Evolutionary conservation across 23 tunicate species (phyloP).

Genomic region (Botrylloides violaceus): DNA sequence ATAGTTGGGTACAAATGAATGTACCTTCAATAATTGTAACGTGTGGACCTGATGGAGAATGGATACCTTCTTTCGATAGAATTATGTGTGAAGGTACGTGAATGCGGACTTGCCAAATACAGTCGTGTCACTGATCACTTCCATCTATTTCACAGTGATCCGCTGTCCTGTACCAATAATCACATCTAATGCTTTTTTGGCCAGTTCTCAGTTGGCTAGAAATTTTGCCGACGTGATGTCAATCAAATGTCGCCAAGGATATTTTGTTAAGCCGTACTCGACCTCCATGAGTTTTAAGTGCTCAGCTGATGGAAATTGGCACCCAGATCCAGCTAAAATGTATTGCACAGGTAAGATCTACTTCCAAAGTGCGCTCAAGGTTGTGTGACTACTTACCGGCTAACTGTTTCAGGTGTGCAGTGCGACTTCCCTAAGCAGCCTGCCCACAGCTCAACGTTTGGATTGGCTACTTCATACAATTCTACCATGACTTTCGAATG

Average conservation of each 20-base stretch:
- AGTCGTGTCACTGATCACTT: not conserved
- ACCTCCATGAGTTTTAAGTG: slow-evolving; percentile 17
- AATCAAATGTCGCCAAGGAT: slow-evolving; percentile 11
- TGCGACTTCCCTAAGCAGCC: slow-evolving; percentile 2
- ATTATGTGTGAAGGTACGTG: not conserved
- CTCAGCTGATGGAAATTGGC: slow-evolving; percentile 14
- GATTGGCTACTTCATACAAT: not conserved
- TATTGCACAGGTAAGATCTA: slow-evolving; percentile 24
- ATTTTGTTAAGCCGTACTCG: not conserved
- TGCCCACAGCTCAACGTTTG: not conserved
- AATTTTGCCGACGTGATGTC: not conserved
- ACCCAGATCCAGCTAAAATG: slow-evolving; percentile 13
- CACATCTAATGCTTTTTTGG: not conserved
- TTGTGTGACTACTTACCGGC: no score
- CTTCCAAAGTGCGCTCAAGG: no score
- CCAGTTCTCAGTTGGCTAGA: not conserved
- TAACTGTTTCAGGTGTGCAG: slow-evolving; percentile 5
- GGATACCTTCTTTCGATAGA: slow-evolving; percentile 12
- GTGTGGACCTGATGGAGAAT: slow-evolving; percentile 28
- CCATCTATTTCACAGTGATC: slow-evolving; percentile 7
- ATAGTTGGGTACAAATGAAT: not conserved
- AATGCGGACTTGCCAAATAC: not conserved
- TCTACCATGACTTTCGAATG: slow-evolving; percentile 8
- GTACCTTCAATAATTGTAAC: not conserved
- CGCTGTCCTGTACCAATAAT: slow-evolving; percentile 1